Conservation (phyloP, 2,113 vertebrate species). For the Hydropotes inermis region DNA sequence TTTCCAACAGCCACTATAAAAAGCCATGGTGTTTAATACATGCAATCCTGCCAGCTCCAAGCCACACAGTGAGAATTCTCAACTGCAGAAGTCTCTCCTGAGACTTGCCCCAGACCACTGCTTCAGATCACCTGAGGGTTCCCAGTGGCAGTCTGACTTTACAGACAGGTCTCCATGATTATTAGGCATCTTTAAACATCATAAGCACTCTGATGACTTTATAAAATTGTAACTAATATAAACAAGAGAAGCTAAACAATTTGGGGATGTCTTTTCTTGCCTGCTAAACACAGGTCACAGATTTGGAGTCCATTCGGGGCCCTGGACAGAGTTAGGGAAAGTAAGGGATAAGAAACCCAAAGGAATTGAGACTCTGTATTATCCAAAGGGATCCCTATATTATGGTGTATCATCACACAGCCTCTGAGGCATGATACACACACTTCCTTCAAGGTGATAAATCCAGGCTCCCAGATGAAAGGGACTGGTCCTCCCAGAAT, state of each 20-base stretch:
- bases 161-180: not conserved
- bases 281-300: not conserved
- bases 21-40: constrained; percentile 20
- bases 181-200: not conserved
- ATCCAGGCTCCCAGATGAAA: not conserved
- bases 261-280: not conserved
- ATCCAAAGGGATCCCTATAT: not conserved
- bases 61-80: not conserved
- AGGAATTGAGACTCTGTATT: not conserved
- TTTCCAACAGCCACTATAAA: constrained; percentile 7
- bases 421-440: not conserved
- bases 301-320: not conserved
- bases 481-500: not conserved
- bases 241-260: not conserved
- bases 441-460: not conserved
- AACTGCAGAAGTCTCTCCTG: not conserved
- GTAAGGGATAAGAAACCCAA: not conserved
- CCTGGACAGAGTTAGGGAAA: not conserved
- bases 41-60: constrained; percentile 46
- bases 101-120: not conserved
- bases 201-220: constrained; percentile 5
- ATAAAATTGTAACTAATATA: not conserved
- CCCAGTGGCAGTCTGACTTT: not conserved
- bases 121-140: not conserved
- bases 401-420: not conserved